Percentiles rank a stretch among this genome's conserved stretches.
These are phyloP conservation scores for Apotomis turbidana DNA, from an alignment of 2,888 invertebrate genomes.

Conservation along the genomic window DNA sequence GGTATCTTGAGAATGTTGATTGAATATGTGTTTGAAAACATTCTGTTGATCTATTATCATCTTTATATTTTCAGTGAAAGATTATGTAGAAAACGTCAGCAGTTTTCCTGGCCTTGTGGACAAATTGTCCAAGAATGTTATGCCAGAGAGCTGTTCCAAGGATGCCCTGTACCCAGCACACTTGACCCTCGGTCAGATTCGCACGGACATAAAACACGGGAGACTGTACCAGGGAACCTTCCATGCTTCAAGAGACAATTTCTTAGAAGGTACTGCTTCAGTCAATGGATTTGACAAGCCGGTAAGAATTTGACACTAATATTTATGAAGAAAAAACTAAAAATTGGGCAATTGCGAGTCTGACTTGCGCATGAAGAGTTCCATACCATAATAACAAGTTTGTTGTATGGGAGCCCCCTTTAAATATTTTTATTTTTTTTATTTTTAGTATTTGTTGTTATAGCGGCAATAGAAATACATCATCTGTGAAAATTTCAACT, in stretches of 20 bases:
- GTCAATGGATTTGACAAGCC: slow-evolving; percentile 91
- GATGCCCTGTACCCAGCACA: slow-evolving; percentile 93
- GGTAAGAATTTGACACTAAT: slow-evolving; percentile 77
- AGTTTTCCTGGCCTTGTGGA: slow-evolving; percentile 89
- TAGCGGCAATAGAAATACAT: too few relatives aligned
- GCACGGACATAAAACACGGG: slow-evolving; percentile 91
- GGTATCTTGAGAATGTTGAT: too few relatives aligned
- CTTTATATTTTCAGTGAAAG: slow-evolving; percentile 80
- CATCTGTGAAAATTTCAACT: too few relatives aligned
- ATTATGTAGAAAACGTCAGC: slow-evolving; percentile 90
- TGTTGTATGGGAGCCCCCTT: too few relatives aligned
- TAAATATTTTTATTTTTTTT: too few relatives aligned
- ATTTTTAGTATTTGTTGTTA: too few relatives aligned
- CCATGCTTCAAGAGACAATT: slow-evolving; percentile 95
- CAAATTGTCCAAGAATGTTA: slow-evolving; percentile 89
- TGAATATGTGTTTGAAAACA: too few relatives aligned
- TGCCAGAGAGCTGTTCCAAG: slow-evolving; percentile 83
- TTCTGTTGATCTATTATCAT: background rate
- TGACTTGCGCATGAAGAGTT: too few relatives aligned
- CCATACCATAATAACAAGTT: too few relatives aligned
- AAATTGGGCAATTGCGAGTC: too few relatives aligned
- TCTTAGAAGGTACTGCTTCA: slow-evolving; percentile 94
- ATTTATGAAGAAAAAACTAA: too few relatives aligned
- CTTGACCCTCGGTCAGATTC: slow-evolving; percentile 89
- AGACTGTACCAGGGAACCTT: slow-evolving; percentile 91